phyloP scores from a whole-genome alignment of 2,888 invertebrate species.

The Coenonympha glycerion region DNA sequence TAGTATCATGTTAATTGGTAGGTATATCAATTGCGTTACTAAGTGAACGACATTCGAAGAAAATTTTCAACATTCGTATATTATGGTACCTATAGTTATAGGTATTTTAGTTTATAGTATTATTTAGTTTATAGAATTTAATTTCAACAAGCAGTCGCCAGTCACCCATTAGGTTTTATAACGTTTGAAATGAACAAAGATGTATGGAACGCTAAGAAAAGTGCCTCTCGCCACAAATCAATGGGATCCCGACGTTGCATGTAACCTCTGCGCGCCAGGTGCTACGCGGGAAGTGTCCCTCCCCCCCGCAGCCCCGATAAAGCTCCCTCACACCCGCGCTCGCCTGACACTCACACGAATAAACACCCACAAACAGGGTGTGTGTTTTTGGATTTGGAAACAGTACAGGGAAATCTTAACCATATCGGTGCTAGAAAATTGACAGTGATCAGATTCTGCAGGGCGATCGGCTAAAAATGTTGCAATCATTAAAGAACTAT shows the following conservation, averaged over 20 bases:
- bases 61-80: too few relatives aligned
- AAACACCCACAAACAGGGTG: background rate
- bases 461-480: too few relatives aligned
- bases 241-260: constrained; percentile 61
- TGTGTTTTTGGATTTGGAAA: background rate
- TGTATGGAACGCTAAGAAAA: constrained; percentile 24
- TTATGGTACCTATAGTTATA: too few relatives aligned
- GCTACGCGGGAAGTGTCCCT: constrained; percentile 67
- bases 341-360: constrained; percentile 27
- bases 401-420: too few relatives aligned
- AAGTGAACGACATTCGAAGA: too few relatives aligned
- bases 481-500: too few relatives aligned
- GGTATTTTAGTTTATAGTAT: too few relatives aligned
- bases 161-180: background rate
- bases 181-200: constrained; percentile 9
- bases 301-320: constrained; percentile 31
- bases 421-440: background rate
- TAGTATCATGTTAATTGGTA: too few relatives aligned
- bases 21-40: too few relatives aligned
- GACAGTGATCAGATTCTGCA: too few relatives aligned
- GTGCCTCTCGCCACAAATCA: constrained; percentile 66
- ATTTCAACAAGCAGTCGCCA: background rate
- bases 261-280: constrained; percentile 71
- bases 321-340: constrained; percentile 41
- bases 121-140: background rate